Evolutionary conservation across 2,113 vertebrate species (phyloP).

Genomic region (Perca fluviatilis): DNA sequence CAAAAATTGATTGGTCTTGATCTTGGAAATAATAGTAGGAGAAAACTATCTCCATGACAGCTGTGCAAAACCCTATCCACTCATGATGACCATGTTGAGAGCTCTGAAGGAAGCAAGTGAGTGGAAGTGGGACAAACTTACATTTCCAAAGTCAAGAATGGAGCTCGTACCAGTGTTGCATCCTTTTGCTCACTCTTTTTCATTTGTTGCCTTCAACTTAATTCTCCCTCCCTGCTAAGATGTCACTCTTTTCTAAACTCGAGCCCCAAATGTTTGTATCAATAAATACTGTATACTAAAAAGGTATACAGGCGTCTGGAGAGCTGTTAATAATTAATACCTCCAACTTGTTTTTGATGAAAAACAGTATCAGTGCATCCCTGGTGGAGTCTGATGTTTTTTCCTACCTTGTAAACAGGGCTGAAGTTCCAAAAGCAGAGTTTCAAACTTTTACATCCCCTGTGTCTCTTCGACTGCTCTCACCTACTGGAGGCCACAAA

Average conservation of each 20-base stretch:
- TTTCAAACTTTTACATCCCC: constrained; percentile 45
- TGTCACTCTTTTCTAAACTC: not conserved
- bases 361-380: not conserved
- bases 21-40: not conserved
- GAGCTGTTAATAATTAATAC: constrained; percentile 53
- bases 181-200: not conserved
- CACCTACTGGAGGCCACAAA: constrained; percentile 40
- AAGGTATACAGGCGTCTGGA: constrained; percentile 16
- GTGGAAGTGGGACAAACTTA: not conserved
- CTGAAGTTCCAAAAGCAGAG: constrained; percentile 51
- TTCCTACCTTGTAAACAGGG: constrained; percentile 35
- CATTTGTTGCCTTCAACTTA: not conserved
- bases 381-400: not conserved
- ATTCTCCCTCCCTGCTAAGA: not conserved
- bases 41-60: not conserved
- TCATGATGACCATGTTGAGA: not conserved
- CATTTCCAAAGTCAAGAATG: not conserved
- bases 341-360: constrained; percentile 3
- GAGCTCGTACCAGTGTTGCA: not conserved
- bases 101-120: not conserved
- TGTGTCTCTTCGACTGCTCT: constrained; percentile 17
- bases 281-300: not conserved
- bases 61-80: not conserved
- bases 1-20: not conserved
- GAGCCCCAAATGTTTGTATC: not conserved